These are phyloP conservation scores for Panthera leo DNA, from an alignment of 2,113 vertebrate genomes.

Conservation along the genomic window DNA sequence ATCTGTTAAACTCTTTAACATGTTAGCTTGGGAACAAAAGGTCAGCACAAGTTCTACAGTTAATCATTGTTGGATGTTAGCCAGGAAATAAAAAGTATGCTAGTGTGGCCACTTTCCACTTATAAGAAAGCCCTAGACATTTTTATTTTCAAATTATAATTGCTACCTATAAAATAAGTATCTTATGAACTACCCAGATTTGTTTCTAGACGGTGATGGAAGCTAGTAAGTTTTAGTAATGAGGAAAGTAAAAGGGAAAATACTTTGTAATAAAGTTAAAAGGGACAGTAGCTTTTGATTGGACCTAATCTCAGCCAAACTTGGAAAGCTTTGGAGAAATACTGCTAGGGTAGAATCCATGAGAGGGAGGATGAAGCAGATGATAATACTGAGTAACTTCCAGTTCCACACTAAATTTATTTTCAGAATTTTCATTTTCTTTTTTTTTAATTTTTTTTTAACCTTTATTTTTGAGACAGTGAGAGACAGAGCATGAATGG, in stretches of 20 bases:
- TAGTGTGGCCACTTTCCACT: background rate
- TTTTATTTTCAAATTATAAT: conserved; percentile 25
- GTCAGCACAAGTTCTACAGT: background rate
- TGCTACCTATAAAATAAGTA: background rate
- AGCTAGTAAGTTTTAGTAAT: background rate
- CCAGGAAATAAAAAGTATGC: background rate
- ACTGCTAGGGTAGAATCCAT: background rate
- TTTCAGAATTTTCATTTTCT: background rate
- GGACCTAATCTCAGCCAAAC: background rate
- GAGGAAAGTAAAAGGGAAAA: background rate
- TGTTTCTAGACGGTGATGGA: background rate
- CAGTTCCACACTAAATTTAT: conserved; percentile 1
- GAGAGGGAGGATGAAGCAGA: background rate
- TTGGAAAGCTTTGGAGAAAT: background rate
- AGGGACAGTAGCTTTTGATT: background rate
- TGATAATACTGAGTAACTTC: background rate
- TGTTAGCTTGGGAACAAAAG: background rate
- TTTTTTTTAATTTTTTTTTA: background rate
- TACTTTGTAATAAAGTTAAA: background rate
- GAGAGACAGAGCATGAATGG: too few relatives aligned
- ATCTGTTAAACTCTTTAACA: background rate
- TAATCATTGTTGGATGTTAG: background rate
- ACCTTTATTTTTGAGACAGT: too few relatives aligned
- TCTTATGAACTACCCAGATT: background rate
- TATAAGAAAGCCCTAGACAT: background rate